These are phyloP conservation scores for Microcebus ravelobensis DNA, from an alignment of 2,113 vertebrate species.

Conservation along the genomic window DNA sequence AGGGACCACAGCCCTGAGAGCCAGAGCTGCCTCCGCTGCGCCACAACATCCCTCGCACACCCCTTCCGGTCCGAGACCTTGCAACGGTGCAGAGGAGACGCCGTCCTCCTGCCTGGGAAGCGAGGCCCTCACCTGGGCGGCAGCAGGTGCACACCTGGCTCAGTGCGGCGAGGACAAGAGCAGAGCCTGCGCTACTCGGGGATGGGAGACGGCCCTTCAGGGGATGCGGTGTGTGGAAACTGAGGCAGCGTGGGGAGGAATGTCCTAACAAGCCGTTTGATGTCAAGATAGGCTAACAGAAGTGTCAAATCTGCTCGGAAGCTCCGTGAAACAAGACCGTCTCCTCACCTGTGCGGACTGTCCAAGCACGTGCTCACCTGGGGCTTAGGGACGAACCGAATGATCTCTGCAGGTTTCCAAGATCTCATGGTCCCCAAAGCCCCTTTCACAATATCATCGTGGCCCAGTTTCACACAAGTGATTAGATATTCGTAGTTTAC, in stretches of 20 bases:
- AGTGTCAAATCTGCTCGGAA: background rate
- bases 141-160: background rate
- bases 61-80: background rate
- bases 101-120: background rate
- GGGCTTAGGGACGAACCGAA: background rate
- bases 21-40: background rate
- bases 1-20: background rate
- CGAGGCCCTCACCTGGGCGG: background rate
- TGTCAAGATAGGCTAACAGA: background rate
- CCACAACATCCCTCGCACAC: accelerated
- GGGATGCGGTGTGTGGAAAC: accelerated
- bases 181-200: too few species aligned
- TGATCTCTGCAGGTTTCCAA: background rate
- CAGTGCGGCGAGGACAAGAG: accelerated
- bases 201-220: accelerated
- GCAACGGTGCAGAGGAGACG: background rate
- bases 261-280: background rate
- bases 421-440: background rate
- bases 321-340: background rate
- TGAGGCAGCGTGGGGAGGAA: background rate
- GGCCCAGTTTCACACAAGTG: background rate
- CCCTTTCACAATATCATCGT: background rate
- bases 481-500: background rate
- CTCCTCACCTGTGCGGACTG: background rate
- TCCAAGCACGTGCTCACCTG: background rate